A percentile compares a stretch with the other conserved stretches of the same genome.
Evolutionary conservation across 2,888 invertebrate species (phyloP).

Genomic region (Sceliomorpha sp.): DNA sequence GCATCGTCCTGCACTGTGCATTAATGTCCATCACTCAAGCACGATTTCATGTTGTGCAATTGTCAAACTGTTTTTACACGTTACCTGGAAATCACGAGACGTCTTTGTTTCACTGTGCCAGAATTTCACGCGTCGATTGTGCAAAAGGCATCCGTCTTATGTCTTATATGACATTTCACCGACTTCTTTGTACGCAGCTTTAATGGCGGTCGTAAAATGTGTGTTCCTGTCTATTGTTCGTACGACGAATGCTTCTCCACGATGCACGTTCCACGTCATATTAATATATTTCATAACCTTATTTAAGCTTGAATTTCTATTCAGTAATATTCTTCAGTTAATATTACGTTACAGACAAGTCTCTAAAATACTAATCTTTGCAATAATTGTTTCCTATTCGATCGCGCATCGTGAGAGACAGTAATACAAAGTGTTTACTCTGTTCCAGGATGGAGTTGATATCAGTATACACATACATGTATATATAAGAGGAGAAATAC

Average conservation of each 20-base stretch:
- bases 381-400: not conserved
- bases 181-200: conserved; percentile 56
- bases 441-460: conserved; percentile 78
- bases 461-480: conserved; percentile 20
- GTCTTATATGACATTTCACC: conserved; percentile 32
- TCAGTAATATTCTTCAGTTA: too few species aligned
- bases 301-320: too few species aligned
- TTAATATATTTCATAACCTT: too few species aligned
- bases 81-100: too few species aligned
- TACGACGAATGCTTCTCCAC: conserved; percentile 45
- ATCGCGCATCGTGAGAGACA: conserved; percentile 52
- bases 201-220: conserved; percentile 54
- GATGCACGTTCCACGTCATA: conserved; percentile 25
- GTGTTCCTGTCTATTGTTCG: conserved; percentile 57
- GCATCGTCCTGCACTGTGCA: too few species aligned
- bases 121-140: too few species aligned
- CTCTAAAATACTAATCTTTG: too few species aligned
- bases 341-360: too few species aligned
- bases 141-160: not conserved
- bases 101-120: too few species aligned
- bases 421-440: conserved; percentile 72
- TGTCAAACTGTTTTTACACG: too few species aligned
- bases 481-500: conserved; percentile 43
- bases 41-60: too few species aligned
- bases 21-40: too few species aligned